A percentile compares a stretch with the other conserved stretches of the same genome.
phyloP scores from a whole-genome alignment of 2,888 invertebrate species.

The Drosophila rellima region DNA sequence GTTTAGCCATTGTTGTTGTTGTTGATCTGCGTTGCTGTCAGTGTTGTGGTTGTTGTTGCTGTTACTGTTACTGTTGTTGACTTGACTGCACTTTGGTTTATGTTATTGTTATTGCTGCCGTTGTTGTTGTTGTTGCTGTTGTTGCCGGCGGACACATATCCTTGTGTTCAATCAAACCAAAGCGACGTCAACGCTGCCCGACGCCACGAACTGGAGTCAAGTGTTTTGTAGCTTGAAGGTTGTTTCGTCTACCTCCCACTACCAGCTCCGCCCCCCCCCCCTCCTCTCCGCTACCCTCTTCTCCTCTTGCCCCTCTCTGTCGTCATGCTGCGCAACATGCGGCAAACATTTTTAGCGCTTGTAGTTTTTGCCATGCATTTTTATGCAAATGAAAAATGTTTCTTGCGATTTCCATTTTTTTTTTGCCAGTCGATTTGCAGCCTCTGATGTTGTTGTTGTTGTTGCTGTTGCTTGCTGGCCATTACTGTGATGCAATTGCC shows the following conservation, averaged over 20 bases:
- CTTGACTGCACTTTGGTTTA: constrained; percentile 66
- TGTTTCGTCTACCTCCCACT: constrained; percentile 76
- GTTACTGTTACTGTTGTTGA: constrained; percentile 42
- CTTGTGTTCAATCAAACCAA: constrained; percentile 72
- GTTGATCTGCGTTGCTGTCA: constrained; percentile 56
- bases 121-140: constrained; percentile 25
- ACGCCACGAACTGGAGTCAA: constrained; percentile 57
- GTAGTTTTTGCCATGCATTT: constrained; percentile 77
- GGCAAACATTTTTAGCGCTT: constrained; percentile 80
- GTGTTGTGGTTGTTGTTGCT: constrained; percentile 39
- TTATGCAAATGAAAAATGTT: constrained; percentile 82
- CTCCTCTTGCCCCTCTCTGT: not conserved
- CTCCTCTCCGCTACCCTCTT: not conserved
- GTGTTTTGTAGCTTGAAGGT: constrained; percentile 80
- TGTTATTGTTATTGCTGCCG: constrained; percentile 24
- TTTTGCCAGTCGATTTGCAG: constrained; percentile 40
- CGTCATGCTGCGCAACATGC: constrained; percentile 67
- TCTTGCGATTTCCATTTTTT: constrained; percentile 73
- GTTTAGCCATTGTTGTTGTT: constrained; percentile 62
- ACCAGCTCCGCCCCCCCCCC: constrained; percentile 13
- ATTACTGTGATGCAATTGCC: constrained; percentile 81
- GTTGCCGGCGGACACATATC: constrained; percentile 66
- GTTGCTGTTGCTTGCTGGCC: constrained; percentile 49
- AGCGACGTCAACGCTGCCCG: constrained; percentile 58
- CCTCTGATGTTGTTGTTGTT: constrained; percentile 34